Evolutionary conservation across 2,113 vertebrate species (phyloP), one percentile per base, ranked within the genome.

Genomic region (Panthera leo): DNA sequence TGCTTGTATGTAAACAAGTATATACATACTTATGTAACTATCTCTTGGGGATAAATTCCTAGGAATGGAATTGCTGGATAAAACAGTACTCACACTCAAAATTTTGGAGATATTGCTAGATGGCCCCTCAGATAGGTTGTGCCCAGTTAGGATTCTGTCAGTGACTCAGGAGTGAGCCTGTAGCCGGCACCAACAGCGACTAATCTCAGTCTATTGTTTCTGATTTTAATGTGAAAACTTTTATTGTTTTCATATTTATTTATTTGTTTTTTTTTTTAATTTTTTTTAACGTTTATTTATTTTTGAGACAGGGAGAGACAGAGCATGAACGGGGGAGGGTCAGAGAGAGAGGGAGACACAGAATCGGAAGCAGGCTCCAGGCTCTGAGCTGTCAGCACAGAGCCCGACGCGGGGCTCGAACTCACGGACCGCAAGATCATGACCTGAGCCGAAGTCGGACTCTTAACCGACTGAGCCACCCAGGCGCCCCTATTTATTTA

Each of bases 351-450:
- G 45, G 45, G 45, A 45, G 45, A 45, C 45, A 45, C 45, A 45
- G 45, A 45, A 45, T 45, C 45, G 0, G 45, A 45, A 45, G 1
- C 42, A 45, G 42, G 42, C 42, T 45, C 42, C 42, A 45, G 42
- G 7, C 42, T 45, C 42, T 45, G 42, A 45, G 7, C 7, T 45
- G 42, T 45, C 42, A 45, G 42, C 42, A 7, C 42, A 45, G 42
- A 45, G 42, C 42, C 1, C 42, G 42, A 42, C 6, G 1, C 7
- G 1, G 42, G 42, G 42, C 42, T 45, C 42, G 1, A 45, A 45
- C 7, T 45, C 42, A 45, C 42, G 1, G 7, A 45, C 42, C 0
- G 42, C 0, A 7, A 45, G 42, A 45, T 45, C 42, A 7, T 7
- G 42, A 45, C 42, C 42, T 45, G 42, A 45, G 42, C 42, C 42